Evolutionary conservation across 2,888 invertebrate genomes (phyloP), one percentile per base, ranked within the genome.

Genomic region (Rhaphigaster nebulosa): DNA sequence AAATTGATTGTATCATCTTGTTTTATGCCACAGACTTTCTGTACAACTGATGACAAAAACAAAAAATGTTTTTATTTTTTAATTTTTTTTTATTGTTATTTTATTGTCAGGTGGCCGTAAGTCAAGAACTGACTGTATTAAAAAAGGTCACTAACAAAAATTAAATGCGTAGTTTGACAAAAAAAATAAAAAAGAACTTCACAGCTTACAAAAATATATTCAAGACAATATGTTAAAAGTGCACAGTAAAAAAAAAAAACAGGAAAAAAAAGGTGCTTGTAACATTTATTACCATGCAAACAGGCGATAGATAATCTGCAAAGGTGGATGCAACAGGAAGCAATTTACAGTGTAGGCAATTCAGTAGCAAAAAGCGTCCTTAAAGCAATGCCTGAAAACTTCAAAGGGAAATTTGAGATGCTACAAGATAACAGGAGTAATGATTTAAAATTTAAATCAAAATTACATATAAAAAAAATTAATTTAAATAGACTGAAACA

Each of bases 311-410:
- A 84, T 50, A 87, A 84, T 87, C 90, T 38, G 90, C 84, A 54
- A 50, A 45, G 84, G 50, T 90, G 90, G 70, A 60, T 56, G 90
- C 84, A 90, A 87, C 80, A 38, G 45, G 45, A 90, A 70, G 65
- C 84, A 80, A 80, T 56, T 70, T 84, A 90, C 87, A 90, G 54
- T 54, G 90, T 38, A 87, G 84, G 84, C 84, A 84, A 84, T 56
- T 90, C 90, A 90, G 90, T 90, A 87, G 90, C 90, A 90, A 90
- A 87, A 90, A 90, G 90, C 90, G 80, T 84, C 90, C 90, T 90
- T 80, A 90, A 90, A 90, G 90, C 90, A 90, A 84, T 84, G 34
- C 90, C 90, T 90, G 90, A 87, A 90, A 90, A 90, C 84, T 87
- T 90, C 20, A 90, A 90, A 90, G 34, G 65, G 76, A 29, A 50